Percentiles rank a stretch among this genome's conserved stretches.
Conservation (phyloP, 2,113 vertebrate genomes). For the Pantherophis guttatus region DNA sequence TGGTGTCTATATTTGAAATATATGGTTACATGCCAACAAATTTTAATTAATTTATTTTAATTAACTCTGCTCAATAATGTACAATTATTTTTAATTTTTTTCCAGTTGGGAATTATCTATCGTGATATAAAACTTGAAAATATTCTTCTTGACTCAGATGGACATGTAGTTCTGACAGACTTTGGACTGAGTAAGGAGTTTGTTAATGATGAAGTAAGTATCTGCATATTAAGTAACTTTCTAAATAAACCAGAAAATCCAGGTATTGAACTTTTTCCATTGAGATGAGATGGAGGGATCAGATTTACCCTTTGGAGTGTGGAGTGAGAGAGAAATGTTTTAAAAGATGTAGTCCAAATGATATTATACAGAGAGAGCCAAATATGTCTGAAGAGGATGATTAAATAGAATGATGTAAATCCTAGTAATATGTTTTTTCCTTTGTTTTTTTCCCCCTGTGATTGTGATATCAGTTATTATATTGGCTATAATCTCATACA, state of each 20-base stretch:
- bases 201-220: slow-evolving; percentile 88
- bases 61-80: not conserved
- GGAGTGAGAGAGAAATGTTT: not conserved
- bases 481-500: not conserved
- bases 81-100: slow-evolving; percentile 34
- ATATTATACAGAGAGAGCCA: not conserved
- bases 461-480: slow-evolving; percentile 3
- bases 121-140: slow-evolving; percentile 98
- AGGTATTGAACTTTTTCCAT: not conserved
- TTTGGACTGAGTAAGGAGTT: slow-evolving; percentile 99
- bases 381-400: not conserved
- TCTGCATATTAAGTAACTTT: slow-evolving; percentile 49
- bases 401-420: slow-evolving; percentile 28
- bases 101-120: slow-evolving; percentile 94
- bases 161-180: slow-evolving; percentile 96
- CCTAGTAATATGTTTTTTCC: slow-evolving; percentile 33
- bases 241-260: not conserved
- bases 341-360: not conserved
- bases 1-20: not conserved
- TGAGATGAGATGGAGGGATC: not conserved
- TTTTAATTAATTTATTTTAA: not conserved
- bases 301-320: not conserved
- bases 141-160: slow-evolving; percentile 91
- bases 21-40: not conserved
- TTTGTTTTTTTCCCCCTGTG: slow-evolving; percentile 1